These are phyloP conservation scores for Eulacestoma nigropectus DNA, from an alignment of 2,113 vertebrate genomes.

Conservation along the genomic window DNA sequence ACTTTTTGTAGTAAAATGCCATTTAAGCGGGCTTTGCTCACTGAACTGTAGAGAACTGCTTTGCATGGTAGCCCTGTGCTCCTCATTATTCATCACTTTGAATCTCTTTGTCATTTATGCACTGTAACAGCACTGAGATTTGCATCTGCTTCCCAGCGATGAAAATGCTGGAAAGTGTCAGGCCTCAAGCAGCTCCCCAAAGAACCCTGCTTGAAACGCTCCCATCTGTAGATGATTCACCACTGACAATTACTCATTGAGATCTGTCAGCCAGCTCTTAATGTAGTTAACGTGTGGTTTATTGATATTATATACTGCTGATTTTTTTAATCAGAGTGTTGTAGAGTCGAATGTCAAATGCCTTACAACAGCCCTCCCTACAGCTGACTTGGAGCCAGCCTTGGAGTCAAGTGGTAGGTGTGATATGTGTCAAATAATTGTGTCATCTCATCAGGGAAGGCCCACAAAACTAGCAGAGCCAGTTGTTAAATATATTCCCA, in stretches of 20 bases:
- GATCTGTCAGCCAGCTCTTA: not conserved
- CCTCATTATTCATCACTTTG: conserved; percentile 17
- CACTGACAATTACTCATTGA: not conserved
- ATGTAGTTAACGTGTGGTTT: not conserved
- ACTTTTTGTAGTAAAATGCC: not conserved
- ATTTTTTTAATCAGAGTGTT: conserved; percentile 48
- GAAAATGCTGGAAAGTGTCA: not conserved
- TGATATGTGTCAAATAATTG: not conserved
- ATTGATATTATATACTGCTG: conserved; percentile 9
- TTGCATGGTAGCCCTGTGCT: conserved; percentile 4
- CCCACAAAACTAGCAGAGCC: not conserved
- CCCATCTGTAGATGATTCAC: conserved; percentile 31
- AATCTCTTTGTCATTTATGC: conserved; percentile 28
- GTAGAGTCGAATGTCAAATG: not conserved
- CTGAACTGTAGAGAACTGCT: not conserved
- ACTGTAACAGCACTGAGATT: not conserved
- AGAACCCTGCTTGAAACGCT: conserved; percentile 14
- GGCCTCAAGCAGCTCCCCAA: not conserved
- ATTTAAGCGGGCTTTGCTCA: not conserved
- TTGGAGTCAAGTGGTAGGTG: conserved; percentile 29
- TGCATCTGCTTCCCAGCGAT: conserved; percentile 4
- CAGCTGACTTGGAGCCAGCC: conserved; percentile 2
- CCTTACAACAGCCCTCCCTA: conserved; percentile 30
- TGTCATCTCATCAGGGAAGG: not conserved
- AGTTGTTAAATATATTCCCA: not conserved